A percentile compares a stretch with the other conserved stretches of the same genome.
These are phyloP conservation scores for Tinea semifulvella DNA, from an alignment of 2,888 invertebrate genomes.

Conservation along the genomic window DNA sequence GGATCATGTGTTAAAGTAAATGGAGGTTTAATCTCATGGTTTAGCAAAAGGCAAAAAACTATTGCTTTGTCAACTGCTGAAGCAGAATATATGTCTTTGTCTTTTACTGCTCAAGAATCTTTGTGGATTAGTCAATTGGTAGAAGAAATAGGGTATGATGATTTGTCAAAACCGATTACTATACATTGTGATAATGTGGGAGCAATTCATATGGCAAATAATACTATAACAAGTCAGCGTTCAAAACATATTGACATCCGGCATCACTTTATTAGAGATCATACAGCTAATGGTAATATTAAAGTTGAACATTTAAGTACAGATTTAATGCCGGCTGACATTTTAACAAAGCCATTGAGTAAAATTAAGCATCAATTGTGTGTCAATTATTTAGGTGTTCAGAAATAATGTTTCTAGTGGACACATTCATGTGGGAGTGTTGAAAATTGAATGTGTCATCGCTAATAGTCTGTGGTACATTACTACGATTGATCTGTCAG, in stretches of 20 bases:
- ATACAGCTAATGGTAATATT: too few relatives aligned
- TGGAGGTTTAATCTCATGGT: neutral
- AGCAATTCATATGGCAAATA: neutral
- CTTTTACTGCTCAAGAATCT: neutral
- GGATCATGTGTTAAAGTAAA: neutral
- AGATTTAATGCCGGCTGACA: too few relatives aligned
- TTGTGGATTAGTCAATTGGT: slow-evolving; percentile 1
- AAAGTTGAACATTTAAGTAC: too few relatives aligned
- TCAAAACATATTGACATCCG: neutral
- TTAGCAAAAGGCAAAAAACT: slow-evolving; percentile 3
- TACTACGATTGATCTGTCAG: too few relatives aligned
- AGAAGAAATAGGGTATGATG: neutral
- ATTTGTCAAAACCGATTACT: neutral
- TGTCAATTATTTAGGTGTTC: too few relatives aligned
- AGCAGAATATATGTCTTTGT: slow-evolving; percentile 8
- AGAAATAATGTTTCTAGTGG: too few relatives aligned
- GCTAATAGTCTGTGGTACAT: too few relatives aligned
- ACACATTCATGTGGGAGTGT: too few relatives aligned
- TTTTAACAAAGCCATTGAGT: too few relatives aligned
- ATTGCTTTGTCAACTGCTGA: slow-evolving; percentile 1
- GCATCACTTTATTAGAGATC: slow-evolving; percentile 7
- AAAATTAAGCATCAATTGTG: too few relatives aligned
- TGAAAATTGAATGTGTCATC: too few relatives aligned
- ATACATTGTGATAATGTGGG: slow-evolving; percentile 3
- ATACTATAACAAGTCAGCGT: neutral